Percentiles rank a stretch among this genome's conserved stretches.
phyloP scores from a whole-genome alignment of 2,888 invertebrate species.

The Caenorhabditis uteleia region DNA sequence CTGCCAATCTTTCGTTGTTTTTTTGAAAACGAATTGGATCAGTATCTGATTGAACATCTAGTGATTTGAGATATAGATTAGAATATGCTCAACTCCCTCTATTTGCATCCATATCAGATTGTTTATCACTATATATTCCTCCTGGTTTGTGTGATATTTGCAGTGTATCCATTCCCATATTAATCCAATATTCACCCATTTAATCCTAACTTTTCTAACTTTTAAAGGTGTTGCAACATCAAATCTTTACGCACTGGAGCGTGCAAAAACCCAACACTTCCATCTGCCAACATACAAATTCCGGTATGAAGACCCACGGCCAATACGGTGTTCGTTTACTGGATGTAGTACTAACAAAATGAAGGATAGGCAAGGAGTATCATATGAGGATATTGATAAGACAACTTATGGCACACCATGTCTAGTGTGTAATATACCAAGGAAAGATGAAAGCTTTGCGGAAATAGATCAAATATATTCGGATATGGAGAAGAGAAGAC shows the following conservation, averaged over 20 bases:
- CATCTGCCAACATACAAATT: slow-evolving; percentile 58
- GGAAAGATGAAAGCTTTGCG: slow-evolving; percentile 37
- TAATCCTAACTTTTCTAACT: background rate
- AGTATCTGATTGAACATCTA: too few species aligned
- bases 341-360: too few species aligned
- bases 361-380: too few species aligned
- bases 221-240: background rate
- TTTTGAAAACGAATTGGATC: too few species aligned
- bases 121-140: background rate
- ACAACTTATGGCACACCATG: slow-evolving; percentile 32
- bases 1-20: too few species aligned
- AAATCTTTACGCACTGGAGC: slow-evolving; percentile 6
- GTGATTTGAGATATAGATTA: too few species aligned
- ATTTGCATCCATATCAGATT: background rate
- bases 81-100: background rate
- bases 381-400: too few species aligned
- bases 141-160: background rate
- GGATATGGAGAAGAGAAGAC: slow-evolving; percentile 1
- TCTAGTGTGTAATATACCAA: slow-evolving; percentile 43
- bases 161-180: too few species aligned
- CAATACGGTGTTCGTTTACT: slow-evolving; percentile 23
- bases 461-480: slow-evolving; percentile 48
- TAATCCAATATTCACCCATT: background rate
- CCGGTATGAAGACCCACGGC: slow-evolving; percentile 50
- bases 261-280: slow-evolving; percentile 40